Percentiles rank a stretch among this genome's conserved stretches.
Evolutionary conservation across 2,113 vertebrate species (phyloP).

Genomic region (Nesoenas mayeri): DNA sequence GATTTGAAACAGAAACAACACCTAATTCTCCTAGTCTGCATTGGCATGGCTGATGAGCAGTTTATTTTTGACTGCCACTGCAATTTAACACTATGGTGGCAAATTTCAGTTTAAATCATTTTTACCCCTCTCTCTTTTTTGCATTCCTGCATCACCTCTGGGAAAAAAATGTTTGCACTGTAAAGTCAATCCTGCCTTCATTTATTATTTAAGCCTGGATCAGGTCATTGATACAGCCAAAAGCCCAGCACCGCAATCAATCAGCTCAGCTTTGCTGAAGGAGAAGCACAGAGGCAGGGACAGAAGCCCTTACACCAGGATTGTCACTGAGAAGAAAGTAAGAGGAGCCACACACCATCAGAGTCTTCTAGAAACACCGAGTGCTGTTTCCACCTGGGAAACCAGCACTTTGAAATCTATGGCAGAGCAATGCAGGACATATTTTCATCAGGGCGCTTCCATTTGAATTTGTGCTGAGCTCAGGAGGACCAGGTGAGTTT

Average conservation of each 20-base stretch:
- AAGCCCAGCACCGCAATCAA: not conserved
- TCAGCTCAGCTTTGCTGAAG: not conserved
- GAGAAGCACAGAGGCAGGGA: not conserved
- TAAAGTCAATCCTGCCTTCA: not conserved
- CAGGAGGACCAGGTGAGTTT: conserved; percentile 23
- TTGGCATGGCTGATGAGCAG: not conserved
- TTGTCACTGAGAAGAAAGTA: not conserved
- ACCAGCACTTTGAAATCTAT: not conserved
- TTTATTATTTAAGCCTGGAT: not conserved
- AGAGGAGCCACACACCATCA: not conserved
- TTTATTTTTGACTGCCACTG: not conserved
- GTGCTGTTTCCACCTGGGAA: not conserved
- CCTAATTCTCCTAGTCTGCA: not conserved
- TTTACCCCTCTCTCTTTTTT: not conserved
- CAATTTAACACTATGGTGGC: not conserved
- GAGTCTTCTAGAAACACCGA: not conserved
- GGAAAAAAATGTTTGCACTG: not conserved
- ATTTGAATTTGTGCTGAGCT: conserved; percentile 35
- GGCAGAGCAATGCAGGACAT: not conserved
- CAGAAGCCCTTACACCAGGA: not conserved
- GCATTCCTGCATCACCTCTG: not conserved
- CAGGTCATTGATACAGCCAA: not conserved
- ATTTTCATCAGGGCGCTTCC: not conserved
- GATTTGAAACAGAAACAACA: not conserved
- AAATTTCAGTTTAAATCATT: not conserved